These are phyloP conservation scores for Ranitomeya variabilis DNA, from an alignment of 2,113 vertebrate species.

Conservation along the genomic window DNA sequence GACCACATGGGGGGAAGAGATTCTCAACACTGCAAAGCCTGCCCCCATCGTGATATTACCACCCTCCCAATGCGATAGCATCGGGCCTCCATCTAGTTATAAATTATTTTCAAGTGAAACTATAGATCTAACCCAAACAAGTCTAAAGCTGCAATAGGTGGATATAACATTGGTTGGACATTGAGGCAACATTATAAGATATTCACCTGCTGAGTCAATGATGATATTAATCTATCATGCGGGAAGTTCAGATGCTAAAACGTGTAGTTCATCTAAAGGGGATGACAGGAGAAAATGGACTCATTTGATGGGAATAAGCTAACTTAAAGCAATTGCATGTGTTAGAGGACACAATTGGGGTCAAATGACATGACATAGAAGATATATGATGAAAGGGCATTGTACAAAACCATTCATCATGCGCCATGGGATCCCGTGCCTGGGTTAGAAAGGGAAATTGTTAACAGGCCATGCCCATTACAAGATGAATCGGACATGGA, in stretches of 20 bases:
- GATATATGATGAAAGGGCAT: not conserved
- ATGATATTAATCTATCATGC: not conserved
- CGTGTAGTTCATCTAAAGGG: not conserved
- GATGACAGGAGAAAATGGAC: not conserved
- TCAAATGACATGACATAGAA: not conserved
- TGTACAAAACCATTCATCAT: constrained; percentile 4
- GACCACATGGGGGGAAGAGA: too few relatives aligned
- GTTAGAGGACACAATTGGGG: not conserved
- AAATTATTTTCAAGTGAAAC: not conserved
- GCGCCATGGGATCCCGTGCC: not conserved
- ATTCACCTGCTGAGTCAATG: not conserved
- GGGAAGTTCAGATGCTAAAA: not conserved
- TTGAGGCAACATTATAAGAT: not conserved
- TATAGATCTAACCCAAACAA: not conserved
- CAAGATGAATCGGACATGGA: too few relatives aligned
- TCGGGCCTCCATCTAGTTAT: too few relatives aligned
- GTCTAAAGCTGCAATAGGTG: not conserved
- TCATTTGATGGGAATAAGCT: not conserved
- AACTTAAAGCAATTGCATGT: not conserved
- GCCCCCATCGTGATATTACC: too few relatives aligned
- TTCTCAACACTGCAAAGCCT: too few relatives aligned
- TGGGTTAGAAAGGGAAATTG: too few relatives aligned
- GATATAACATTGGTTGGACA: not conserved
- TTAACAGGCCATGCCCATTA: too few relatives aligned
- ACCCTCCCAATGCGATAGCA: too few relatives aligned